These are phyloP conservation scores for Botia almorhae DNA, from an alignment of 2,797 vertebrate species.

Conservation along the genomic window DNA sequence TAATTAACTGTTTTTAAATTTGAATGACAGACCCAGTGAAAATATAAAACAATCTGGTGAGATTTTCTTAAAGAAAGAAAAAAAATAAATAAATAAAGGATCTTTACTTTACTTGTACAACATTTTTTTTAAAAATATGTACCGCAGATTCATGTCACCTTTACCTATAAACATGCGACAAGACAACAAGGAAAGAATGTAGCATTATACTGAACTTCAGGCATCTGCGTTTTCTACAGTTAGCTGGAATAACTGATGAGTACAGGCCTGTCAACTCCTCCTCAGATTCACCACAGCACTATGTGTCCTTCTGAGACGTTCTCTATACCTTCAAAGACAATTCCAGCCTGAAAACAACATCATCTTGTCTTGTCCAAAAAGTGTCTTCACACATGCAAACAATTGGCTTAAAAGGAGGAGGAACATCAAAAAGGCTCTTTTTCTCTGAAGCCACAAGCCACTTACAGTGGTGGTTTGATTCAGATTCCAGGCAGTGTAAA, in stretches of 20 bases:
- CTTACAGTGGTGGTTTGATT: slow-evolving; percentile 51
- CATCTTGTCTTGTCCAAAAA: slow-evolving; percentile 22
- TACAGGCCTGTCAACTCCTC: slow-evolving; percentile 22
- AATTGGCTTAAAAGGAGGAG: slow-evolving; percentile 51
- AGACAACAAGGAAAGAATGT: slow-evolving; percentile 34
- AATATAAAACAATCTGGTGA: too few species aligned
- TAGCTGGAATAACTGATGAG: slow-evolving; percentile 20
- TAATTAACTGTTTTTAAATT: too few species aligned
- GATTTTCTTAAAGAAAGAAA: background rate
- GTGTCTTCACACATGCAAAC: slow-evolving; percentile 62
- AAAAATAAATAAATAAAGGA: background rate
- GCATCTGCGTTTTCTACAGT: slow-evolving; percentile 22
- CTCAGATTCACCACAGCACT: background rate
- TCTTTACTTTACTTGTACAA: background rate
- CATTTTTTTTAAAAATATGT: background rate
- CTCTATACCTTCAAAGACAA: background rate
- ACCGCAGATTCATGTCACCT: slow-evolving; percentile 27
- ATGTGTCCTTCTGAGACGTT: slow-evolving; percentile 20
- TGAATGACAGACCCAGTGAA: too few species aligned
- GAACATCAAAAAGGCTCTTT: slow-evolving; percentile 55
- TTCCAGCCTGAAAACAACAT: slow-evolving; percentile 28
- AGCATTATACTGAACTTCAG: background rate
- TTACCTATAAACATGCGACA: slow-evolving; percentile 17
- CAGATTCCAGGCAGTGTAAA: slow-evolving; percentile 60
- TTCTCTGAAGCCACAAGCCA: slow-evolving; percentile 56